These are phyloP conservation scores for Elanus axillaris DNA, from an alignment of 2,113 vertebrate genomes.

Conservation along the genomic window DNA sequence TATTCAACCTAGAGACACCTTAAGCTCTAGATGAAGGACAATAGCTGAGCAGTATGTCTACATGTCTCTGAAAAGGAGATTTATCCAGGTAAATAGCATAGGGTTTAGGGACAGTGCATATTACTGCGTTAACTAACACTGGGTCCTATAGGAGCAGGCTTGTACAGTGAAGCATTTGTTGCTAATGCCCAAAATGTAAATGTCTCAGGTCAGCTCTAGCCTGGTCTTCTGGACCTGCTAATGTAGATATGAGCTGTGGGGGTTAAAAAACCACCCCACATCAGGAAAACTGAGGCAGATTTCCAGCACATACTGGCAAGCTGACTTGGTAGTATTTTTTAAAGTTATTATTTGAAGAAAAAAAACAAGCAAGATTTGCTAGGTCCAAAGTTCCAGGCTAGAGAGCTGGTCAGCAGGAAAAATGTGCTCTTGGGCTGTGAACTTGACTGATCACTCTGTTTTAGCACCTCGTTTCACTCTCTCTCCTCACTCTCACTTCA, in stretches of 20 bases:
- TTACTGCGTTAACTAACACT: not conserved
- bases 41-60: not conserved
- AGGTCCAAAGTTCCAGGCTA: not conserved
- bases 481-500: not conserved
- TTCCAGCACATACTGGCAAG: not conserved
- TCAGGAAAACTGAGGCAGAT: not conserved
- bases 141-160: not conserved
- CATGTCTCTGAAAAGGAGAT: not conserved
- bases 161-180: not conserved
- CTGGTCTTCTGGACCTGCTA: not conserved
- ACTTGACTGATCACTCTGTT: no score
- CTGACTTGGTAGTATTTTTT: not conserved
- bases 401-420: not conserved
- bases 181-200: not conserved
- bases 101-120: not conserved
- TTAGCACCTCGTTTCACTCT: not conserved
- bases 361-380: not conserved
- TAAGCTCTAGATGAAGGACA: not conserved
- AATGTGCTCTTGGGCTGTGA: not conserved
- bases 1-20: not conserved
- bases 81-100: not conserved
- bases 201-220: not conserved
- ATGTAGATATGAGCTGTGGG: not conserved
- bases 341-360: not conserved
- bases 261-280: not conserved